Evolutionary conservation across 2,888 invertebrate species (phyloP).

Genomic region (Pemphredon lugubris): DNA sequence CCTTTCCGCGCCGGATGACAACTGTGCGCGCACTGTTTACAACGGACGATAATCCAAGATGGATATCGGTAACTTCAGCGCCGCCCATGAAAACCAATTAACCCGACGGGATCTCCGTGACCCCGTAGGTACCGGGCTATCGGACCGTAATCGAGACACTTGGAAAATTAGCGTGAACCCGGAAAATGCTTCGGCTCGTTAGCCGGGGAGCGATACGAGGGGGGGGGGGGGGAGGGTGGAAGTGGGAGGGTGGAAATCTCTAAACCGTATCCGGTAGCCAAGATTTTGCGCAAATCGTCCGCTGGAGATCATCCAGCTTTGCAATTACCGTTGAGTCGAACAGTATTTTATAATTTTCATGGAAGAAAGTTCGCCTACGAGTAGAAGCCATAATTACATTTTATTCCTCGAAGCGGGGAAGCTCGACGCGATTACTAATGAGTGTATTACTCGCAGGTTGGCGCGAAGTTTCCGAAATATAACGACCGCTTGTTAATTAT

Average conservation of each 20-base stretch:
- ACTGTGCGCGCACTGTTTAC: no score
- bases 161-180: conserved; percentile 56
- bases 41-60: conserved; percentile 52
- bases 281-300: conserved; percentile 3
- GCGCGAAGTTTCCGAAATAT: no score
- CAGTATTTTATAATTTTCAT: background rate
- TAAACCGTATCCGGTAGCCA: conserved; percentile 9
- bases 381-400: no score
- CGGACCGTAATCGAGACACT: conserved; percentile 54
- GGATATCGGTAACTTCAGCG: conserved; percentile 56
- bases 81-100: conserved; percentile 64
- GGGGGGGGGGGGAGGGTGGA: no score
- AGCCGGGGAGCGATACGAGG: conserved; percentile 29
- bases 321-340: conserved; percentile 7
- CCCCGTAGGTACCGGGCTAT: conserved; percentile 40
- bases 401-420: no score
- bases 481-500: no score
- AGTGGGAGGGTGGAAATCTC: conserved; percentile 11
- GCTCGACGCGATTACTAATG: no score
- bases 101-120: conserved; percentile 43
- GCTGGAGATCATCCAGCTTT: conserved; percentile 22
- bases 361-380: no score
- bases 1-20: conserved; percentile 17
- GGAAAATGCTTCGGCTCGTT: conserved; percentile 59
- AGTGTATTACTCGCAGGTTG: no score